Base-by-base conservation (phyloP, 2,888 invertebrate genomes). In the Lampropteryx suffumata region DNA sequence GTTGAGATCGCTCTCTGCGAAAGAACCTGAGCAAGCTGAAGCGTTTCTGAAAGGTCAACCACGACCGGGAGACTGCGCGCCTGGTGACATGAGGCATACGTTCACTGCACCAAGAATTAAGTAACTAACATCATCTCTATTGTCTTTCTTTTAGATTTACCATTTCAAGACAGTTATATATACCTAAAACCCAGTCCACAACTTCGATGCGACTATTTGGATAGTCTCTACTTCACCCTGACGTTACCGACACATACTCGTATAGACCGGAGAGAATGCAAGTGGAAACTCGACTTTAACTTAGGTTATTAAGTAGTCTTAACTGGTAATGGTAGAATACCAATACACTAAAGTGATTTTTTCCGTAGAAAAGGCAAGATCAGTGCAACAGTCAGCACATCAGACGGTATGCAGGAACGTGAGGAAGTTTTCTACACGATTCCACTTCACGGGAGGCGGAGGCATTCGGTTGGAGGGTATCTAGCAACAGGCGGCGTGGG, bases 401-500 rank as follows among this genome's bases (percentile, higher is more conserved):
- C 82, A 30, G 82, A 83, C 11, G 85, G 85, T 5, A 69, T 79
- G 26, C 86, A 84, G 49, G 90, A 91, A 55, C 90, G 91, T 24
- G 93, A 92, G 56, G 92, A 93, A 67, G 92, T 94, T 0, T 94
- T 94, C 71, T 90, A 94, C 61, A 91, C 91, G 12, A 84, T 88
- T 37, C 84, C 90, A 0, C 81, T 89, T 3, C 85, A 90, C 45
- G 91, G 89, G 0, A 78, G 90, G 24, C 80, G 91, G 28, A 85
- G 95, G 56, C 94, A 94, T 69, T 94, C 94, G 0, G 93, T 94
- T 11, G 93, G 94, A 4, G 93, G 93, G 0, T 94, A 94, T 67
- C 75, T 93, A 39, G 79, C 90, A 1, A 91, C 90, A 1, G 92
- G 90, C 12, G 78, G 71, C 1, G 70, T 73, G 5, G 82, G 79